Evolutionary conservation across 2,113 vertebrate species (phyloP).

Genomic region (Pongo abelii): DNA sequence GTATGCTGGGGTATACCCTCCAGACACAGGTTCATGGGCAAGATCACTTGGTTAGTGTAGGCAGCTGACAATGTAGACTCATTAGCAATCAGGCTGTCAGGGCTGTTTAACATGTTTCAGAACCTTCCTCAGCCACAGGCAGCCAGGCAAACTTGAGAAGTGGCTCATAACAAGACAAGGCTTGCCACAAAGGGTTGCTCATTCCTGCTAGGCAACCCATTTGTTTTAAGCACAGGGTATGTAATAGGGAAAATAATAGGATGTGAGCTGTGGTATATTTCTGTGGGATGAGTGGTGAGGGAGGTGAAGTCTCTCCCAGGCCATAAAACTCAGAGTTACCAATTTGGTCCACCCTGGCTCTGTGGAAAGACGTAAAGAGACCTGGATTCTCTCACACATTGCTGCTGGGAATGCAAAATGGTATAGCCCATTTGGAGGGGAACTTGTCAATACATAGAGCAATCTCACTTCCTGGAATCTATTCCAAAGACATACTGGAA

Average conservation of each 20-base stretch:
- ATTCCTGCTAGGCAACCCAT: neutral
- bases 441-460: neutral
- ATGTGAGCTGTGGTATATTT: neutral
- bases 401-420: neutral
- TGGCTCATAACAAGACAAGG: conserved; percentile 5
- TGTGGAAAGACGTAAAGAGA: neutral
- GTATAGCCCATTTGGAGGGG: neutral
- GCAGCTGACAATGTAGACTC: neutral
- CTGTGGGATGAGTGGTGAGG: neutral
- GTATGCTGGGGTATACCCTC: neutral
- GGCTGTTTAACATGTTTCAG: conserved; percentile 1
- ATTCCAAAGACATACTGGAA: neutral
- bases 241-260: conserved; percentile 14
- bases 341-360: neutral
- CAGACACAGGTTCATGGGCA: neutral
- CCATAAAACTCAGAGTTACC: neutral
- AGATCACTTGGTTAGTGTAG: neutral
- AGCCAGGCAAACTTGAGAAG: neutral
- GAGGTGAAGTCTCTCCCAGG: neutral
- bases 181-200: conserved; percentile 29
- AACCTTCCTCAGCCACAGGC: neutral
- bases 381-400: neutral
- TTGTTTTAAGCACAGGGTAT: conserved; percentile 23
- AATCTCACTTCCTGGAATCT: neutral
- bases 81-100: neutral